These are phyloP conservation scores for Turritopsis dohrnii DNA, from an alignment of 30 jellyfish, hydroid and myxozoan genomes.

Conservation along the genomic window DNA sequence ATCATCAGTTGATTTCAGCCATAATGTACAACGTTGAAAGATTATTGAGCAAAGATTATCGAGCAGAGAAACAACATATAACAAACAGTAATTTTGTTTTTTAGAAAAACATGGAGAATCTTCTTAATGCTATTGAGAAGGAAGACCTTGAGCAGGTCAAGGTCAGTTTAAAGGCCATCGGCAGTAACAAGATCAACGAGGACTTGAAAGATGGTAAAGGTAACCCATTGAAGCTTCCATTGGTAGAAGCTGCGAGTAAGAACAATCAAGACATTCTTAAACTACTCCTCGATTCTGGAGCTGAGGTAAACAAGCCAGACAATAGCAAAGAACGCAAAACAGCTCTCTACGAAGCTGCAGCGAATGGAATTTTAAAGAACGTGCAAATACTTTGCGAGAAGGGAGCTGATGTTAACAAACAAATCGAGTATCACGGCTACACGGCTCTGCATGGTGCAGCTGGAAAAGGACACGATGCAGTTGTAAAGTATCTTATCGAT, in stretches of 20 bases:
- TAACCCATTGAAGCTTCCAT: not conserved
- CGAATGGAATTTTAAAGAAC: not conserved
- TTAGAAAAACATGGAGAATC: not conserved
- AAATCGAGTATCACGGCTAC: slow-evolving; percentile 55
- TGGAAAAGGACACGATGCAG: slow-evolving; percentile 61
- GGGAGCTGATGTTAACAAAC: slow-evolving; percentile 4
- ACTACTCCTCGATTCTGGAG: not conserved
- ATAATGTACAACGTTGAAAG: no score
- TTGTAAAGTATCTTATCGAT: slow-evolving; percentile 37
- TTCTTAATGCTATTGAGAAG: slow-evolving; percentile 4
- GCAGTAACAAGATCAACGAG: not conserved
- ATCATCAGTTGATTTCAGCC: no score
- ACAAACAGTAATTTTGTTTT: no score
- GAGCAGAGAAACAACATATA: no score
- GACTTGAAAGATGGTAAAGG: slow-evolving; percentile 3
- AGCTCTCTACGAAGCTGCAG: slow-evolving; percentile 4
- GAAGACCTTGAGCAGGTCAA: not conserved
- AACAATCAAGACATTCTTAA: not conserved
- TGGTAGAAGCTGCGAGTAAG: not conserved
- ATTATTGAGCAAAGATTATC: no score
- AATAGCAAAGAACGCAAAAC: slow-evolving; percentile 1
- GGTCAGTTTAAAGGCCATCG: not conserved
- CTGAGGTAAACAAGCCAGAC: slow-evolving; percentile 13
- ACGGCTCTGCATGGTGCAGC: slow-evolving; percentile 96
- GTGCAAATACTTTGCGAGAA: not conserved